These are phyloP conservation scores for Lepidocyrtoides sp. DNA, from an alignment of 2,888 invertebrate genomes.

Conservation along the genomic window DNA sequence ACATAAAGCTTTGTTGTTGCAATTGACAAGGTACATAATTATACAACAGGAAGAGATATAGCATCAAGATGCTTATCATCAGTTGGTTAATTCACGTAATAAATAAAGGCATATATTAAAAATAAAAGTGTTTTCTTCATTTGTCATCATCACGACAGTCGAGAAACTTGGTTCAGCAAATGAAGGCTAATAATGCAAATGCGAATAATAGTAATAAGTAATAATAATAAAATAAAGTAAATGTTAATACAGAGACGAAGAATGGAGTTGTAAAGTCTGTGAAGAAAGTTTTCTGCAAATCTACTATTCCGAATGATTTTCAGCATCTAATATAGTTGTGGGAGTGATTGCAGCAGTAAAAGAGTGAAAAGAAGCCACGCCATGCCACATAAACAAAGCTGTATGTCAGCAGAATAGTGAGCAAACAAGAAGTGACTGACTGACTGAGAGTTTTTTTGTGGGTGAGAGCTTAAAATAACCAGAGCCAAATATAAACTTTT, in stretches of 20 bases:
- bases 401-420: slow-evolving; percentile 46
- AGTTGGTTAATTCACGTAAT: slow-evolving; percentile 1
- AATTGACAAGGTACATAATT: not conserved
- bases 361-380: slow-evolving; percentile 3
- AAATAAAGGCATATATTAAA: not conserved
- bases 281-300: not conserved
- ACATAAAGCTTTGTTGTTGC: too few species aligned
- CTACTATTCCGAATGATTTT: not conserved
- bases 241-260: not conserved
- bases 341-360: not conserved
- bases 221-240: slow-evolving; percentile 49
- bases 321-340: not conserved
- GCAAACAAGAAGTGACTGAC: slow-evolving; percentile 49
- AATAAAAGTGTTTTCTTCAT: too few species aligned
- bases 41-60: too few species aligned
- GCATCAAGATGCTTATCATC: not conserved
- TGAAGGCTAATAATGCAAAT: not conserved
- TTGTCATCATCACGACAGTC: not conserved
- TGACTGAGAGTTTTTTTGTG: slow-evolving; percentile 44
- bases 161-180: too few species aligned
- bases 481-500: slow-evolving; percentile 50
- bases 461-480: slow-evolving; percentile 43
- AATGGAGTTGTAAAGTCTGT: not conserved
- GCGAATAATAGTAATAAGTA: slow-evolving; percentile 30
- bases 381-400: slow-evolving; percentile 54